These are phyloP conservation scores for Uria lomvia DNA, from an alignment of 2,113 vertebrate genomes.

Conservation along the genomic window DNA sequence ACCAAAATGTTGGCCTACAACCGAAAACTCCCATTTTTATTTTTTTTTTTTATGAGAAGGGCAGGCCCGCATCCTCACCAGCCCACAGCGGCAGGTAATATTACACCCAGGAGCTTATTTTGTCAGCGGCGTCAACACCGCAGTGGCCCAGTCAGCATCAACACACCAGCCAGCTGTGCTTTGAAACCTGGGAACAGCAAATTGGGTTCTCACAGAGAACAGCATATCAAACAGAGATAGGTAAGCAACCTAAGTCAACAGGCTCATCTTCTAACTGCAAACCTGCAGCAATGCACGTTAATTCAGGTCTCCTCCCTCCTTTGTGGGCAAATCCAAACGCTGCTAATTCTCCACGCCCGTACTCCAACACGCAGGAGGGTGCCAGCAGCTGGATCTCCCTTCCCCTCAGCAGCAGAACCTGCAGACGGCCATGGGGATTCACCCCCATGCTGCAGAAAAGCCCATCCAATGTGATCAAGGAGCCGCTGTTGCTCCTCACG, in stretches of 20 bases:
- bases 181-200: neutral
- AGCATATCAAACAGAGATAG: neutral
- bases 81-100: neutral
- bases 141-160: neutral
- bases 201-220: constrained; percentile 58
- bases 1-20: neutral
- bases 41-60: neutral
- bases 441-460: neutral
- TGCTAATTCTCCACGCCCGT: fast-evolving
- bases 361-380: neutral
- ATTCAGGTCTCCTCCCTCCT: neutral
- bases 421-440: neutral
- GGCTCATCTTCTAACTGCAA: neutral
- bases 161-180: neutral
- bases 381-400: neutral
- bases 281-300: neutral
- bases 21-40: neutral
- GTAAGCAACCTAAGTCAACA: neutral
- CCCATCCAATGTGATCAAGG: neutral
- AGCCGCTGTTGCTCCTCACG: neutral
- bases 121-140: neutral
- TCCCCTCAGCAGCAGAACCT: neutral
- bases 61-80: neutral
- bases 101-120: neutral
- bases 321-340: neutral